Percentiles rank a stretch among this genome's conserved stretches.
phyloP scores from a whole-genome alignment of 1,140 invertebrate genomes.

The Eueides isabella region DNA sequence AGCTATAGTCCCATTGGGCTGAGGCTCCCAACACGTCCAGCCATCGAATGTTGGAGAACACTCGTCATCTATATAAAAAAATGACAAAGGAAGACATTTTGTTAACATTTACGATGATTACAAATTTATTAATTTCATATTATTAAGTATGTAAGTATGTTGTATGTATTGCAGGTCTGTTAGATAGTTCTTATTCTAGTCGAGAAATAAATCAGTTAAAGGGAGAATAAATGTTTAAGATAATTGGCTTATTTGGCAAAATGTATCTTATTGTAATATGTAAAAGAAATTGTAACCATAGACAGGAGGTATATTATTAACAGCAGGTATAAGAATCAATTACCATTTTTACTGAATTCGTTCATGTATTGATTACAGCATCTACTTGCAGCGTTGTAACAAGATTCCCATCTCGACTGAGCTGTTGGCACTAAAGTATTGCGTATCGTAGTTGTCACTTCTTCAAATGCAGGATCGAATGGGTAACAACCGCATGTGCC shows the following conservation, averaged over 20 bases:
- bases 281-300: no score
- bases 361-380: constrained; percentile 69
- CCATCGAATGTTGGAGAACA: constrained; percentile 78
- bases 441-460: constrained; percentile 53
- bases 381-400: constrained; percentile 62
- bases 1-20: constrained; percentile 54
- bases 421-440: constrained; percentile 58
- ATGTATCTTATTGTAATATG: no score
- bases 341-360: constrained; percentile 14
- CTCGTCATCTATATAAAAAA: background rate
- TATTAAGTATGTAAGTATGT: no score
- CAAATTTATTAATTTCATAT: no score
- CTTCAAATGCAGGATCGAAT: constrained; percentile 66
- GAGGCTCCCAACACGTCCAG: constrained; percentile 80
- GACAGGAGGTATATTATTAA: no score
- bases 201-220: no score
- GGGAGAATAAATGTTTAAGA: no score
- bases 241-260: no score
- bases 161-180: no score
- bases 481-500: constrained; percentile 70
- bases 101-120: background rate
- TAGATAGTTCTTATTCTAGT: no score
- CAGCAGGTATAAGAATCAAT: background rate
- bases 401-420: constrained; percentile 67
- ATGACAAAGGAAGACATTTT: no score